Evolutionary conservation across 1,140 invertebrate genomes (phyloP).

Genomic region (silkworm (Bombyx mori)): ASM3026992v2 NC_085124.1:5023001-5023500

Average conservation of each 20-base stretch:
- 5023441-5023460: conserved; percentile 69
- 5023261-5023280: conserved; percentile 56
- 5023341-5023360: conserved; percentile 69
- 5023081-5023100: conserved; percentile 50
- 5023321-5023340: conserved; percentile 62
- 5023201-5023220: conserved; percentile 69
- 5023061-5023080: conserved; percentile 49
- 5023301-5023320: conserved; percentile 42
- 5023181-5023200: conserved; percentile 62
- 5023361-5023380: conserved; percentile 64
- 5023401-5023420: conserved; percentile 62
- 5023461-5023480: conserved; percentile 28
- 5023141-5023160: conserved; percentile 69
- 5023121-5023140: conserved; percentile 64
- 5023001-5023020: conserved; percentile 28
- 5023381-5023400: conserved; percentile 63
- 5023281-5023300: conserved; percentile 7
- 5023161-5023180: conserved; percentile 67
- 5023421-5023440: conserved; percentile 65
- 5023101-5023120: conserved; percentile 44
- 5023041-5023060: conserved; percentile 68
- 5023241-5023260: conserved; percentile 65
- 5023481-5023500: no score
- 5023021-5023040: conserved; percentile 67
- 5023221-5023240: conserved; percentile 68